These are phyloP conservation scores for Takifugu ocellatus DNA, from an alignment of 2,797 vertebrate species.

Conservation along the genomic window DNA sequence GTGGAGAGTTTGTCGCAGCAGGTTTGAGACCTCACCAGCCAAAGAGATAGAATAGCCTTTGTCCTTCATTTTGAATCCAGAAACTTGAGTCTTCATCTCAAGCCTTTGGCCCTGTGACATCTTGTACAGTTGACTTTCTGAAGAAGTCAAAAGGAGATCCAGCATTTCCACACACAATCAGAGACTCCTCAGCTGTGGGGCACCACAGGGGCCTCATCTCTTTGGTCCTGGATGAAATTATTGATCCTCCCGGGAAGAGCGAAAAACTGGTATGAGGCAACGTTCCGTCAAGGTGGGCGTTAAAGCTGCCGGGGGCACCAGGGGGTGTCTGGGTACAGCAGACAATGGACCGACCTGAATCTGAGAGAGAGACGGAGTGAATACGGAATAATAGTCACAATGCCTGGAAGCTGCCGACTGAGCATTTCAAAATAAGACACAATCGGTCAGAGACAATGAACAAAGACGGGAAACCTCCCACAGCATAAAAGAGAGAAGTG, in stretches of 20 bases:
- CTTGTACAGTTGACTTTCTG: neutral
- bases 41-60: neutral
- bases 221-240: constrained; percentile 2
- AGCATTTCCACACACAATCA: neutral
- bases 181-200: neutral
- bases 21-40: no score
- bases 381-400: constrained; percentile 46
- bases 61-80: no score
- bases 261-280: neutral
- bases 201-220: neutral
- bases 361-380: constrained; percentile 67
- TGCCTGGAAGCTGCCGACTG: constrained; percentile 55
- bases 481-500: constrained; percentile 40
- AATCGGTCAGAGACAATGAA: constrained; percentile 43
- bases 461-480: constrained; percentile 61
- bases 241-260: constrained; percentile 7
- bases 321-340: constrained; percentile 86
- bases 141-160: neutral
- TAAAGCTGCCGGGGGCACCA: constrained; percentile 80
- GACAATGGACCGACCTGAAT: constrained; percentile 92
- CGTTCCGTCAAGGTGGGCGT: constrained; percentile 15
- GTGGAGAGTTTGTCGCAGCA: no score
- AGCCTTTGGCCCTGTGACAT: constrained; percentile 11
- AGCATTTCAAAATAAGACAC: constrained; percentile 58
- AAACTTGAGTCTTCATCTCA: neutral